Conservation (phyloP, 2,888 invertebrate genomes). For the Zhengitettix transpicula region DNA sequence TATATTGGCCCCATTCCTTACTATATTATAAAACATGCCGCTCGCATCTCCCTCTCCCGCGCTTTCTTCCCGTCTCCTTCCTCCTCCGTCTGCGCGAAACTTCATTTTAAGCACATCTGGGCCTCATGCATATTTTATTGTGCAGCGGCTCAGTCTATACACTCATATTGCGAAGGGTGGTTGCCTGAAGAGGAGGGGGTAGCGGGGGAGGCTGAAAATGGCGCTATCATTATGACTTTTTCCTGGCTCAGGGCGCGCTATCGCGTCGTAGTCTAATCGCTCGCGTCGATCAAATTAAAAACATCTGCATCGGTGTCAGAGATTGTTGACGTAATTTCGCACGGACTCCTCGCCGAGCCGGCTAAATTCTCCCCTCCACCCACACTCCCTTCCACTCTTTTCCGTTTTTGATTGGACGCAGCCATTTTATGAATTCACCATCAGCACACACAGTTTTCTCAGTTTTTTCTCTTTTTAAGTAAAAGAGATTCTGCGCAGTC, state of each 20-base stretch:
- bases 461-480: neutral
- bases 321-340: slow-evolving; percentile 13
- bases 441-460: slow-evolving; percentile 1
- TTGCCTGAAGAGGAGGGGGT: neutral
- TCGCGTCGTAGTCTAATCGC: too few species aligned
- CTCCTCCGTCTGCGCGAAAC: slow-evolving; percentile 3
- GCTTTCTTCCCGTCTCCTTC: neutral
- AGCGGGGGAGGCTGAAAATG: neutral
- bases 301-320: too few species aligned
- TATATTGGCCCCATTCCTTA: neutral
- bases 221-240: neutral
- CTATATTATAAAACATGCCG: neutral
- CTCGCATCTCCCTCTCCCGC: neutral
- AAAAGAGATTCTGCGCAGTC: neutral
- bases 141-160: neutral
- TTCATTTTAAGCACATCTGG: slow-evolving; percentile 12
- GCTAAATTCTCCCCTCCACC: slow-evolving; percentile 1
- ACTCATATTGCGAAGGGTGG: neutral
- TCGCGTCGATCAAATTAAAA: too few species aligned
- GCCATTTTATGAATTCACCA: slow-evolving; percentile 15
- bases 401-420: slow-evolving; percentile 14
- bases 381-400: slow-evolving; percentile 2
- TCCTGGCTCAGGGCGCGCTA: too few species aligned
- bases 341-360: slow-evolving; percentile 3
- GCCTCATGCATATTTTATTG: slow-evolving; percentile 11